Base-by-base conservation (phyloP, 2,113 vertebrate genomes). In the Nycticryphes semicollaris region DNA sequence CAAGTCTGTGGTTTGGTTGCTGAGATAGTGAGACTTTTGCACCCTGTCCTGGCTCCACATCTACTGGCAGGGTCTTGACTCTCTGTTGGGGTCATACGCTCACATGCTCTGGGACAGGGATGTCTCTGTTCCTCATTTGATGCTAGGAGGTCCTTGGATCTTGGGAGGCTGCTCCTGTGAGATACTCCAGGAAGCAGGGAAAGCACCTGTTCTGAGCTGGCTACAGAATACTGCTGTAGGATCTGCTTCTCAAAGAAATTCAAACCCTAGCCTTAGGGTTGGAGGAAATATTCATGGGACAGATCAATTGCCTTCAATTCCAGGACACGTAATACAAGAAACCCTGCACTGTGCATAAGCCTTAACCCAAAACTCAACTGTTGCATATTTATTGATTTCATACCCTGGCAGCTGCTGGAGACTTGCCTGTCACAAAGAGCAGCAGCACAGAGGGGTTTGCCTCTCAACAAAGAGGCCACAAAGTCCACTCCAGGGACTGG, bases 1-100 rank as follows among this genome's bases (percentile, higher is more conserved):
- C 0, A 6, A 82, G 85, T 21, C 53, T 41, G 2, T 16, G 64
- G 23, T 45, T 81, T 60, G 24, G 30, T 24, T 84, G 56, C 69
- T 75, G 74, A 66, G 30, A 5, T 6, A 11, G 30, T 30, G 37
- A 62, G 64, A 43, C n/a, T 51, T 67, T 37, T 17, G 54, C 51
- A 37, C 24, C 2, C 23, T 2, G 4, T n/a, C 24, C 68, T 64
- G 37, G 37, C 41, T 69, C 24, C 33, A 11, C 48, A 39, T 33
- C 17, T 56, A 9, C 23, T 3, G 6, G 21, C 22, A 31, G 27
- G 28, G 25, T n/a, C 54, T 39, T 2, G 1, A 62, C 50, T 75
- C 78, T 28, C 2, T 17, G 1, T 1, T 48, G 73, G 73, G 59
- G n/a, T 48, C 45, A 33, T 24, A 12, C 2, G 0, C 1, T 60